phyloP scores from a whole-genome alignment of 2,113 vertebrate genomes.

The Heterocephalus glaber region DNA sequence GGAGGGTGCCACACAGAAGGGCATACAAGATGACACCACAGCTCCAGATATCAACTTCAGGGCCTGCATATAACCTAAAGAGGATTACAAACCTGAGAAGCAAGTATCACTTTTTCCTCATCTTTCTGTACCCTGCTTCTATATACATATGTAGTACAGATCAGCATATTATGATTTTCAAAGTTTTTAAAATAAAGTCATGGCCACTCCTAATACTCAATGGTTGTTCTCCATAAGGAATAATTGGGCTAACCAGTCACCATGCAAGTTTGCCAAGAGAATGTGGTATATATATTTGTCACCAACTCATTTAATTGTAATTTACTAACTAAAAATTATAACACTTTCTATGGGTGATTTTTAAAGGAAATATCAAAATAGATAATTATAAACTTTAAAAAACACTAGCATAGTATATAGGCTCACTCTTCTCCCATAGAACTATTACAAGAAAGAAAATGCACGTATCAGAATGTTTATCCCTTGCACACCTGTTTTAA shows the following conservation, averaged over 20 bases:
- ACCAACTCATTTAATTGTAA: slow-evolving; percentile 20
- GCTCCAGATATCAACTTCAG: slow-evolving; percentile 99
- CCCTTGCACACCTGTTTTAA: background rate
- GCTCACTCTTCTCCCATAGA: background rate
- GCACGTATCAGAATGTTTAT: background rate
- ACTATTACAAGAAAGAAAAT: slow-evolving; percentile 20
- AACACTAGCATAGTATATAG: background rate
- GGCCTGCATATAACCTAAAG: slow-evolving; percentile 94
- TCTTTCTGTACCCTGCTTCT: background rate
- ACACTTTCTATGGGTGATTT: slow-evolving; percentile 15
- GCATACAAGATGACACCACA: slow-evolving; percentile 98
- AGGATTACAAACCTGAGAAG: background rate
- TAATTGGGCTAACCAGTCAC: background rate
- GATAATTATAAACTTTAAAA: background rate
- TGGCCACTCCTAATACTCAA: background rate
- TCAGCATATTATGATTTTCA: background rate
- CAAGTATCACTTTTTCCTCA: background rate
- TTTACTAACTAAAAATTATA: background rate
- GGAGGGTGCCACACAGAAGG: slow-evolving; percentile 96
- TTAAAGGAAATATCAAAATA: slow-evolving; percentile 31
- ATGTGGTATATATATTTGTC: slow-evolving; percentile 15
- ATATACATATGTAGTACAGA: too few species aligned
- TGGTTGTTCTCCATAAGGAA: background rate
- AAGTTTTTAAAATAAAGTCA: background rate
- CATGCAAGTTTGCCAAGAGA: slow-evolving; percentile 6